These are phyloP conservation scores for Pterocles orientalis DNA, from an alignment of 2,113 vertebrate species.

Conservation along the genomic window DNA sequence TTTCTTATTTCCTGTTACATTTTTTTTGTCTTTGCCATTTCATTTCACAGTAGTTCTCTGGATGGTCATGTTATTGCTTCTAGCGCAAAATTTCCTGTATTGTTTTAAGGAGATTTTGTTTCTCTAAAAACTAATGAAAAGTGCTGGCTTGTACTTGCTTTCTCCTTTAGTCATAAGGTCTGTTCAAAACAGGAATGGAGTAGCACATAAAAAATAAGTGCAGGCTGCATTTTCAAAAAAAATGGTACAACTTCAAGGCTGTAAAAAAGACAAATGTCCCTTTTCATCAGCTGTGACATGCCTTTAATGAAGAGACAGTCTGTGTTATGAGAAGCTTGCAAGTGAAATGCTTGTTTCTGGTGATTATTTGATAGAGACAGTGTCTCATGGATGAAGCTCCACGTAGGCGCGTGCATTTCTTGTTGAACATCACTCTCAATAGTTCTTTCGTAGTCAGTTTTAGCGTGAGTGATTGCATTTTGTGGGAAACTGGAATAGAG, in stretches of 20 bases:
- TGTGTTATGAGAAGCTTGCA: not conserved
- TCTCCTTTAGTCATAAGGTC: not conserved
- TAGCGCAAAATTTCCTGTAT: not conserved
- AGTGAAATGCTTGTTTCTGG: not conserved
- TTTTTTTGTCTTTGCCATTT: not conserved
- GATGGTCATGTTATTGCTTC: not conserved
- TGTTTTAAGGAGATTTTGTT: not conserved
- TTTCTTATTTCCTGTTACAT: not conserved
- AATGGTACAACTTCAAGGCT: not conserved
- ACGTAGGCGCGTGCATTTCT: not conserved
- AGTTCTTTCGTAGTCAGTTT: not conserved
- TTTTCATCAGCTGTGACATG: not conserved
- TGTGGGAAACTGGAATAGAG: not conserved
- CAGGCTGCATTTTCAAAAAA: not conserved
- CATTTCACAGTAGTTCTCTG: not conserved
- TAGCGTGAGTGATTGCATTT: fast-evolving
- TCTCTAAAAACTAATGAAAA: not conserved
- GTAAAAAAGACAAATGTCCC: not conserved
- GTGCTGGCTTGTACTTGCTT: not conserved
- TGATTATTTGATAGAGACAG: not conserved
- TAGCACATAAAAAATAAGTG: not conserved
- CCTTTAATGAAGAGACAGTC: not conserved
- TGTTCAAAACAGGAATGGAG: not conserved
- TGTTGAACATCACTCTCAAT: not conserved
- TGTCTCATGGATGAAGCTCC: not conserved